Conservation (phyloP, 2,888 invertebrate genomes). For the Athalia rosae region DNA sequence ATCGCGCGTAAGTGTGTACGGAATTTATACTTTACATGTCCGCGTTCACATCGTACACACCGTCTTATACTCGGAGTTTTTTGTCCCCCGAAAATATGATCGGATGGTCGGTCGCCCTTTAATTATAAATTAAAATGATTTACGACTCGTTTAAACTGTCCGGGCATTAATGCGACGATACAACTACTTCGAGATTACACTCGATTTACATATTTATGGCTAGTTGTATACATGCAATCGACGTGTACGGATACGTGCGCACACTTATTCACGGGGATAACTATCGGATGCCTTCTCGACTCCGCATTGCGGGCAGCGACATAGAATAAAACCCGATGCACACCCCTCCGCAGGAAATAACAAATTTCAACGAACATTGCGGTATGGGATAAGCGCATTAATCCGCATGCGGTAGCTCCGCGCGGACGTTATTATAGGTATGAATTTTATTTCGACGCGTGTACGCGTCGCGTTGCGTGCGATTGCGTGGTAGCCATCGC, state of each 20-base stretch:
- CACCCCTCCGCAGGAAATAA: conserved; percentile 21
- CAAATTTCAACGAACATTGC: conserved; percentile 40
- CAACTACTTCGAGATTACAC: neutral
- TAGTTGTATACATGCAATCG: conserved; percentile 15
- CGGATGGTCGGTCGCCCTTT: conserved; percentile 16
- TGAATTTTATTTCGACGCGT: neutral
- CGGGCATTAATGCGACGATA: conserved; percentile 16
- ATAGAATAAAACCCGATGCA: neutral
- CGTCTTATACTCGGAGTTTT: no score
- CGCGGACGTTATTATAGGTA: neutral
- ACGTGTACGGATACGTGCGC: neutral
- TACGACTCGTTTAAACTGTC: conserved; percentile 2
- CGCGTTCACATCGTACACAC: no score
- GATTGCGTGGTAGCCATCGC: neutral
- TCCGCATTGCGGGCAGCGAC: no score
- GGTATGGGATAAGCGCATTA: neutral
- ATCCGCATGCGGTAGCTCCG: no score
- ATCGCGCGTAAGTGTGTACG: neutral
- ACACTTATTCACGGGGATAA: conserved; percentile 29
- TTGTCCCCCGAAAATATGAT: neutral
- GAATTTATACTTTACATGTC: conserved; percentile 10
- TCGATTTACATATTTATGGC: neutral
- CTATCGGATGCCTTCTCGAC: neutral
- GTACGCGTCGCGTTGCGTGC: no score
- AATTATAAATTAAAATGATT: conserved; percentile 35